These are phyloP conservation scores for Acyrthosiphon pisum DNA, from an alignment of 1,140 invertebrate genomes.

Conservation along the genomic window DNA sequence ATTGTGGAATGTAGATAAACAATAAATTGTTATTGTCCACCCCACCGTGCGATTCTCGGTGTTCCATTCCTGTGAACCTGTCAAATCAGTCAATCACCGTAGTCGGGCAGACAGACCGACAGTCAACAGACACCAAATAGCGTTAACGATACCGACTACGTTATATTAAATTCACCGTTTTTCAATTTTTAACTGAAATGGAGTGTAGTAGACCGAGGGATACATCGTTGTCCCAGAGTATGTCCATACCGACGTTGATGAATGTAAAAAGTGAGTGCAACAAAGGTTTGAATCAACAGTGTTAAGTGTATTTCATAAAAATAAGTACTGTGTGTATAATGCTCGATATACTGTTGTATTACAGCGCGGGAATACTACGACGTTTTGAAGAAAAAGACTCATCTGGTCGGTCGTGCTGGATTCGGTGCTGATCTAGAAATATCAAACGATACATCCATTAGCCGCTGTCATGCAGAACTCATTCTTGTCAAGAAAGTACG, in stretches of 20 bases:
- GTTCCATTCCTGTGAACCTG: not conserved
- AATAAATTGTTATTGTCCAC: not conserved
- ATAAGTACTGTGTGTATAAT: not conserved
- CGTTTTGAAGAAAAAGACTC: not conserved
- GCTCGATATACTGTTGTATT: not conserved
- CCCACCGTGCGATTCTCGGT: not conserved
- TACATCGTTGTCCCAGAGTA: not conserved
- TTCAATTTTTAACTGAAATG: not conserved
- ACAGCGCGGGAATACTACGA: conserved; percentile 21
- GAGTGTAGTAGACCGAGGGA: not conserved
- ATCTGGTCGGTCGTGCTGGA: conserved; percentile 13
- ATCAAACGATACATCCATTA: conserved; percentile 41
- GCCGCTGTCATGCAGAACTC: conserved; percentile 41
- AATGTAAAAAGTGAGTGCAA: conserved; percentile 17
- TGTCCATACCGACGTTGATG: conserved; percentile 9
- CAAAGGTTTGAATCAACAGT: not conserved
- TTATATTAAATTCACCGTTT: not conserved
- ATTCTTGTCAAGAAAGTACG: conserved; percentile 24
- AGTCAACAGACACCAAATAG: no score
- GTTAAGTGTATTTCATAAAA: not conserved
- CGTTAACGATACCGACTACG: not conserved
- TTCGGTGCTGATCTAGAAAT: conserved; percentile 52
- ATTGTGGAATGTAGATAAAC: not conserved
- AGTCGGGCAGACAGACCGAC: no score
- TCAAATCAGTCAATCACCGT: not conserved